Conservation (phyloP, 2,797 vertebrate genomes). For the Channallabes apus region DNA sequence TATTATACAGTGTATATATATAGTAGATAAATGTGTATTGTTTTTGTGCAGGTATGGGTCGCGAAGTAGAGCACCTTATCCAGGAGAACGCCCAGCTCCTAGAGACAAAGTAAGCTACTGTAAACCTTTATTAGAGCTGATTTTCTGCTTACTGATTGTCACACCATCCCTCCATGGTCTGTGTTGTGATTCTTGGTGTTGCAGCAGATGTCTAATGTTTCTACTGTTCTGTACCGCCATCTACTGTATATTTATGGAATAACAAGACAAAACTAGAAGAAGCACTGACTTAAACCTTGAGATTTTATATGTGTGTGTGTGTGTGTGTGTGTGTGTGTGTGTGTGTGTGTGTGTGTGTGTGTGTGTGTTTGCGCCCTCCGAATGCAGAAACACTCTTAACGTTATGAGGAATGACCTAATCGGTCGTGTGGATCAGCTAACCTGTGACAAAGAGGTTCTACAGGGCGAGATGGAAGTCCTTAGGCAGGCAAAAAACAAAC, state of each 20-base stretch:
- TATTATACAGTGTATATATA: too few relatives aligned
- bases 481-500: constrained; percentile 84
- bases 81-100: constrained; percentile 93
- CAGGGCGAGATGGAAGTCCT: constrained; percentile 89
- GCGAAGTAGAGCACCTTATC: constrained; percentile 97
- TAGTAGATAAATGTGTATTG: neutral
- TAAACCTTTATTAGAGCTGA: neutral
- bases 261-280: neutral
- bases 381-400: constrained; percentile 90
- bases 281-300: neutral
- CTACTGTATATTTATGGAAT: constrained; percentile 34
- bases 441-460: constrained; percentile 92
- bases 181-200: neutral
- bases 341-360: neutral
- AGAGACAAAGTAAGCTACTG: constrained; percentile 88
- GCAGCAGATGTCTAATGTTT: neutral
- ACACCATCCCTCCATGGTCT: neutral
- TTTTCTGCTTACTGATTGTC: neutral
- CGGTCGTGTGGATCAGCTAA: constrained; percentile 90
- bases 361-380: neutral
- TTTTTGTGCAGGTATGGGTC: constrained; percentile 86
- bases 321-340: neutral
- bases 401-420: constrained; percentile 98
- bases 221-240: constrained; percentile 42
- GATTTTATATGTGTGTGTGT: too few relatives aligned